phyloP scores from a whole-genome alignment of 2,888 invertebrate genomes.

The Chymomyza caudatula region DNA sequence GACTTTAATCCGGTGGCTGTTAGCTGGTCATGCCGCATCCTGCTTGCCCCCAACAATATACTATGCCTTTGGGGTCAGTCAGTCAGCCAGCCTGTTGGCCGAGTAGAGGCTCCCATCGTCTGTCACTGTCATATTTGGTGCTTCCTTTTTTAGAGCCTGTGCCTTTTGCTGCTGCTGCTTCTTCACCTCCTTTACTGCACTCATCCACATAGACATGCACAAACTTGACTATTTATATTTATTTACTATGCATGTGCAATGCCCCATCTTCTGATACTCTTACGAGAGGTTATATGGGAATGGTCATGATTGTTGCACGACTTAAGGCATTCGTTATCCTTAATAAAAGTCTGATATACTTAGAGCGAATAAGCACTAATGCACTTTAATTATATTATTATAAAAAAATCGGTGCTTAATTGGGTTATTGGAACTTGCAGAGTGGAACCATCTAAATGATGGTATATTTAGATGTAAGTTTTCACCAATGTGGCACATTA shows the following conservation, averaged over 20 bases:
- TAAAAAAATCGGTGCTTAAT: too few species aligned
- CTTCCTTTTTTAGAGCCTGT: constrained; percentile 11
- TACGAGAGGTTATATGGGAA: background rate
- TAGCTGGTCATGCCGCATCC: constrained; percentile 40
- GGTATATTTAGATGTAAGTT: too few species aligned
- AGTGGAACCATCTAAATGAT: too few species aligned
- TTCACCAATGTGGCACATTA: too few species aligned
- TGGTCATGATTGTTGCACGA: too few species aligned
- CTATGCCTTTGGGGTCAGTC: constrained; percentile 34
- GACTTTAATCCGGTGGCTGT: constrained; percentile 65
- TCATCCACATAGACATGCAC: background rate
- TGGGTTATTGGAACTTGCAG: too few species aligned
- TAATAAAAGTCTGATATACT: too few species aligned
- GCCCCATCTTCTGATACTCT: constrained; percentile 13
- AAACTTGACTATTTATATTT: constrained; percentile 31
- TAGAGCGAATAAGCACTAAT: too few species aligned
- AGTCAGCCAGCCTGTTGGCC: background rate
- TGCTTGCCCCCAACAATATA: constrained; percentile 1
- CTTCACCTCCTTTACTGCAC: background rate
- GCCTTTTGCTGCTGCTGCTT: background rate
- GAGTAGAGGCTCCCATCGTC: constrained; percentile 30
- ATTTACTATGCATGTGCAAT: constrained; percentile 29
- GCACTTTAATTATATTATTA: too few species aligned
- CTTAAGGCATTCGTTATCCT: too few species aligned
- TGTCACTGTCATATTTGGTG: constrained; percentile 63